Evolutionary conservation across 1,140 invertebrate genomes (phyloP).

Genomic region (Drosophila malerkotliana): DNA sequence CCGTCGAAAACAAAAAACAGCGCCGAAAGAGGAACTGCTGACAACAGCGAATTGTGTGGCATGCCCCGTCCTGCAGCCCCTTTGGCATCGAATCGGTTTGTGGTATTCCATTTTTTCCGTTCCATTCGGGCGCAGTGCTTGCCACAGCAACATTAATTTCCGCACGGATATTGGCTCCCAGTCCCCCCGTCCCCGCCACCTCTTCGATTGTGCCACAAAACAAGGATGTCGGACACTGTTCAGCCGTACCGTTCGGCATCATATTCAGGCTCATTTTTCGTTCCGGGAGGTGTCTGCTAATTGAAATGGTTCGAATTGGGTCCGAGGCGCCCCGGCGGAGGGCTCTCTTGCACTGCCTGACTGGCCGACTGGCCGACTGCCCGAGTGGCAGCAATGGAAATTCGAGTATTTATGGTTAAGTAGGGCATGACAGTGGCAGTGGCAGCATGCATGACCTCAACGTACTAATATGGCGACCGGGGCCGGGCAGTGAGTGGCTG

Average conservation of each 20-base stretch:
- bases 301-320: conserved; percentile 56
- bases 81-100: conserved; percentile 38
- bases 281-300: conserved; percentile 62
- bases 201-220: conserved; percentile 16
- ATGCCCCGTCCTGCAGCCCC: conserved; percentile 17
- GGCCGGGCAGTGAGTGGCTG: conserved; percentile 19
- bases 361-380: conserved; percentile 1
- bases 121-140: conserved; percentile 27
- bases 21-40: conserved; percentile 60
- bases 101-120: conserved; percentile 49
- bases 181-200: conserved; percentile 29
- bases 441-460: conserved; percentile 32
- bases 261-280: conserved; percentile 16
- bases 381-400: conserved; percentile 42
- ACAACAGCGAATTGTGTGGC: conserved; percentile 52
- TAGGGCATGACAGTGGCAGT: conserved; percentile 39
- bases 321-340: conserved; percentile 10
- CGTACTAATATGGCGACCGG: conserved; percentile 36
- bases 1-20: conserved; percentile 41
- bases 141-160: conserved; percentile 75
- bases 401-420: conserved; percentile 56
- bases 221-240: conserved; percentile 5
- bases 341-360: not conserved
- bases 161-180: conserved; percentile 72
- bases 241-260: not conserved